These are phyloP conservation scores for Pogona vitticeps DNA, from an alignment of 2,113 vertebrate genomes.

Conservation along the genomic window DNA sequence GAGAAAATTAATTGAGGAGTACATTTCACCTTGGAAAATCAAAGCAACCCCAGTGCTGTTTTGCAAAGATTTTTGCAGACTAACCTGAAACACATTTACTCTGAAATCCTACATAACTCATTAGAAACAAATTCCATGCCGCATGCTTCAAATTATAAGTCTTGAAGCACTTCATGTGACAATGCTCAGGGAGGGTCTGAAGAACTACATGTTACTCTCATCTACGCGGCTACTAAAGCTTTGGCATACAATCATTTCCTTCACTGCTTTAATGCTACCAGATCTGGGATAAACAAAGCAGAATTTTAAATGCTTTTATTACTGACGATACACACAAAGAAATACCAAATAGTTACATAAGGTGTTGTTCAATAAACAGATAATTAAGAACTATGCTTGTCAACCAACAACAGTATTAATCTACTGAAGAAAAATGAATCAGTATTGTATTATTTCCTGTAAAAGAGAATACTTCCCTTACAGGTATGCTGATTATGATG, in stretches of 20 bases:
- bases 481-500: not conserved
- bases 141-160: not conserved
- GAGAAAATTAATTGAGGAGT: not conserved
- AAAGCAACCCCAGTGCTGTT: not conserved
- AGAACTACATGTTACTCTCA: not conserved
- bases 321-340: not conserved
- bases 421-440: not conserved
- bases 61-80: not conserved
- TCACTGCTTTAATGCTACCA: not conserved
- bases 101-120: not conserved
- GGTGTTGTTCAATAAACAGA: not conserved
- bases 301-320: not conserved
- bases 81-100: not conserved
- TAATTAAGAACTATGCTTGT: not conserved
- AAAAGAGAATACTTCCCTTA: not conserved
- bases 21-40: not conserved
- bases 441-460: not conserved
- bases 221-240: not conserved
- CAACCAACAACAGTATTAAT: not conserved
- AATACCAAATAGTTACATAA: not conserved
- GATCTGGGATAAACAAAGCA: not conserved
- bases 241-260: not conserved
- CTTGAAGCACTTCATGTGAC: not conserved
- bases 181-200: not conserved
- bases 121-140: not conserved